A percentile compares a stretch with the other conserved stretches of the same genome.
Evolutionary conservation across 2,113 vertebrate genomes (phyloP).

Genomic region (Neolamprologus tretocephalus): DNA sequence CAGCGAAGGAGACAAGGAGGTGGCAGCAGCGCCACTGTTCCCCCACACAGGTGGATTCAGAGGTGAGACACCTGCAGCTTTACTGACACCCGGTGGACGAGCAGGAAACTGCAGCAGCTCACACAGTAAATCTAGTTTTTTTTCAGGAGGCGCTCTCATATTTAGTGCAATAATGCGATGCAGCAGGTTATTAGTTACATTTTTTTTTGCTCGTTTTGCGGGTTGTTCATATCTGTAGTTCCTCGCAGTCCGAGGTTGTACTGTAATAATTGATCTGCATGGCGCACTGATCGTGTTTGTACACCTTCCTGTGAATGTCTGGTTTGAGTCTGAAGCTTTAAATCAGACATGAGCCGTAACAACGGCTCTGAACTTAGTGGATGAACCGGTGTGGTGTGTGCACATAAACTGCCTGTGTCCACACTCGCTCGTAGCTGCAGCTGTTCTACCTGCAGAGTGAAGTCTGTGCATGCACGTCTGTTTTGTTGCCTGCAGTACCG

Average conservation of each 20-base stretch:
- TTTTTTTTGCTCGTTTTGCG: fast-evolving
- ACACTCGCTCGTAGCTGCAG: neutral
- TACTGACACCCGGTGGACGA: neutral
- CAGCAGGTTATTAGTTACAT: fast-evolving
- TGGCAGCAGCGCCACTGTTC: neutral
- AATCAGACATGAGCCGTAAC: fast-evolving
- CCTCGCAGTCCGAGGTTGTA: neutral
- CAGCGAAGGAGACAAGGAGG: neutral
- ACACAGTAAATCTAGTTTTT: neutral
- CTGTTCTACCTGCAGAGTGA: neutral
- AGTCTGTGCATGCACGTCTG: neutral
- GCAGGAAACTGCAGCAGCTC: neutral
- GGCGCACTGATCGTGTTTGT: neutral
- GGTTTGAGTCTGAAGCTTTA: neutral
- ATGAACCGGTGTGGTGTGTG: neutral
- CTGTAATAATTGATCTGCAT: neutral
- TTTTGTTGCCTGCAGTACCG: neutral
- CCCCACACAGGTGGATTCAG: neutral
- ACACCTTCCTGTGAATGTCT: fast-evolving
- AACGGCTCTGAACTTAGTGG: fast-evolving
- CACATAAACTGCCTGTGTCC: fast-evolving
- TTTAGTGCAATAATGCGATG: fast-evolving
- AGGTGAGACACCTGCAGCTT: slow-evolving; percentile 8
- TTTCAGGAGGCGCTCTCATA: fast-evolving
- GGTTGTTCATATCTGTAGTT: fast-evolving